phyloP scores from a whole-genome alignment of 2,113 vertebrate genomes.

The Cynocephalus volans region DNA sequence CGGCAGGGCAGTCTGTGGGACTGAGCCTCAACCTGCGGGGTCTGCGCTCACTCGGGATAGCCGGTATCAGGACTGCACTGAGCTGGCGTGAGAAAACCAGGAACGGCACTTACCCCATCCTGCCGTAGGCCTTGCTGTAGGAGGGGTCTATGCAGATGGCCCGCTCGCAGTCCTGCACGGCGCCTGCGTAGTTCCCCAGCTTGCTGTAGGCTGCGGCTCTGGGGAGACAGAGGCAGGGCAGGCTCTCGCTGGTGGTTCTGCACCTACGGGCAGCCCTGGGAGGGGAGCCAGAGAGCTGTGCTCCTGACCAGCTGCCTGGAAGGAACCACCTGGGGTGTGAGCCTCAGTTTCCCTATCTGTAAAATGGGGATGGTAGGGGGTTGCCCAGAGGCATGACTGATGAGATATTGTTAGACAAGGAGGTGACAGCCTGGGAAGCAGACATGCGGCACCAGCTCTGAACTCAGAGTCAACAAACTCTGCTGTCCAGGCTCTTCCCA shows the following conservation, averaged over 20 bases:
- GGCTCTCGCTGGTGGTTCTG: not conserved
- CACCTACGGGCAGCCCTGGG: not conserved
- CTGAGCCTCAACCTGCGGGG: too few relatives aligned
- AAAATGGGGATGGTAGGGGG: rapidly evolving
- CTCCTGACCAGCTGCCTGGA: not conserved
- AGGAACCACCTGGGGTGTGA: not conserved
- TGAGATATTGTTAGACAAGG: not conserved
- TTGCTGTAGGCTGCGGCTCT: slow-evolving; percentile 99
- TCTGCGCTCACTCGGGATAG: not conserved
- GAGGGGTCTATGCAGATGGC: slow-evolving; percentile 96
- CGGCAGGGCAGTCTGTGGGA: not conserved
- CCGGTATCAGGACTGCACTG: not conserved
- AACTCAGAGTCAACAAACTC: too few relatives aligned
- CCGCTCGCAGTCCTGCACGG: slow-evolving; percentile 96
- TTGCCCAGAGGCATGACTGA: rapidly evolving
- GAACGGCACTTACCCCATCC: slow-evolving; percentile 94
- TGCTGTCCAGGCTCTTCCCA: too few relatives aligned
- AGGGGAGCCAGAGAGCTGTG: not conserved
- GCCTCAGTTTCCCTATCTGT: not conserved
- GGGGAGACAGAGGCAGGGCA: not conserved
- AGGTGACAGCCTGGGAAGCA: too few relatives aligned
- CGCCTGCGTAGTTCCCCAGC: slow-evolving; percentile 96
- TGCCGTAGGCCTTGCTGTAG: slow-evolving; percentile 99
- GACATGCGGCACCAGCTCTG: too few relatives aligned
- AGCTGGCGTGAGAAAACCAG: too few relatives aligned